Evolutionary conservation across 1,140 invertebrate species (phyloP), one percentile per base, ranked within the genome.

Genomic region (Scylla paramamosain): DNA sequence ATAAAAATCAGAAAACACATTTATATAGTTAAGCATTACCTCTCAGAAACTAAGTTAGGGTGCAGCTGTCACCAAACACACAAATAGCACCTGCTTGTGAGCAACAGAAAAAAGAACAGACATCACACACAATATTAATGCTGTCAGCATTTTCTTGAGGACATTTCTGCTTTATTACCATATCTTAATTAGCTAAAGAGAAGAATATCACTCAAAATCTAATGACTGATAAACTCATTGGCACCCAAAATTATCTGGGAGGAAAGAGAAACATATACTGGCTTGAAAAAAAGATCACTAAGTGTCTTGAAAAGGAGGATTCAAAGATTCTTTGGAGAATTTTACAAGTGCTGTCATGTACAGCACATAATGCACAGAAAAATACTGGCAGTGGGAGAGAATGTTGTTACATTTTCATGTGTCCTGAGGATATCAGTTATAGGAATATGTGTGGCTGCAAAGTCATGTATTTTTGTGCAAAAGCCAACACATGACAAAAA

Each of bases 221-320:
- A 77, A 77, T 77, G 67, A 77, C 67, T 77, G 67, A 77, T 7
- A 77, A 77, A 77, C 67, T 77, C 67, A 25, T 77, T 77, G 67
- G 67, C 67, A 77, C 16, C 67, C 67, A 77, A 77, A 77, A 20
- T 59, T n/a, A 77, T 77, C 67, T 25, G 67, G 67, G 25, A 77
- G 67, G 67, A 77, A 67, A 67, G 67, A n/a, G 67, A 77, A 77
- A 77, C 25, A 77, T 77, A 77, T 77, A 77, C 67, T 77, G 67
- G 67, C 67, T 77, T 77, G 0, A n/a, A 77, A 12, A 25, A 77
- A n/a, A n/a, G n/a, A 77, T n/a, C 67, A 77, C 67, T 20, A 77
- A 77, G n/a, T 77, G 67, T 77, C 8, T 25, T n/a, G 20, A 77
- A n/a, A 77, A 77, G 8, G 25, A 25, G 8, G 25, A 77, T n/a